These are phyloP conservation scores for Matsumyia berberina DNA, from an alignment of 2,888 invertebrate species.

Conservation along the genomic window DNA sequence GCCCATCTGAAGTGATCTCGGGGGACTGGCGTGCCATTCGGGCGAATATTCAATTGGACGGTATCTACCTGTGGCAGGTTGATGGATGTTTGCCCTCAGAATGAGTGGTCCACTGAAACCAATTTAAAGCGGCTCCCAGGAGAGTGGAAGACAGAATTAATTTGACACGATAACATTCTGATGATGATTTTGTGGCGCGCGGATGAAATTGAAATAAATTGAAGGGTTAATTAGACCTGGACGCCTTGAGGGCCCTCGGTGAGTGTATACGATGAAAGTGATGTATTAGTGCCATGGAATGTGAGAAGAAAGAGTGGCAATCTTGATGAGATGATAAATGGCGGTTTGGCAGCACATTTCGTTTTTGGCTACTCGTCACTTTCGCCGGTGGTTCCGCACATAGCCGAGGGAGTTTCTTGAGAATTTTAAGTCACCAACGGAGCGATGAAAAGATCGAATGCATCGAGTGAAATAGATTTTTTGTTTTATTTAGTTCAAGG, in stretches of 20 bases:
- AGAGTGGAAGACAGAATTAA: constrained; percentile 75
- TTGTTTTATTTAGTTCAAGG: no score
- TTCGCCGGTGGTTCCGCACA: not conserved
- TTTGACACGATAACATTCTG: constrained; percentile 74
- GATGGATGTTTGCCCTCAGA: constrained; percentile 70
- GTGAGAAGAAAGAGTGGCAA: constrained; percentile 21
- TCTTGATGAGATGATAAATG: constrained; percentile 58
- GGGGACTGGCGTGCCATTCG: not conserved
- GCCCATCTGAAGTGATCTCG: constrained; percentile 10
- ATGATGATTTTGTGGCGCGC: constrained; percentile 73
- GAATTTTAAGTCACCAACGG: not conserved
- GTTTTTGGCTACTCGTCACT: constrained; percentile 33
- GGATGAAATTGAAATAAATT: constrained; percentile 74
- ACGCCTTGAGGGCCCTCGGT: constrained; percentile 42
- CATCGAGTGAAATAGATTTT: no score
- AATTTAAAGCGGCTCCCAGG: constrained; percentile 72
- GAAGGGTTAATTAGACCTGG: constrained; percentile 72
- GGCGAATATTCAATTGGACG: constrained; percentile 58
- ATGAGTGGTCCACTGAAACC: constrained; percentile 70
- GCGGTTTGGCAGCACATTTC: constrained; percentile 4
- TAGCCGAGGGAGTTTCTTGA: not conserved
- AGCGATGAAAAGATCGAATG: no score
- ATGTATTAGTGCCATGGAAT: constrained; percentile 60
- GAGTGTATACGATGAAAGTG: constrained; percentile 58
- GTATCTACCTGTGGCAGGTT: constrained; percentile 65